phyloP scores from a whole-genome alignment of 2,113 vertebrate genomes.

The Oreocharis arfaki region DNA sequence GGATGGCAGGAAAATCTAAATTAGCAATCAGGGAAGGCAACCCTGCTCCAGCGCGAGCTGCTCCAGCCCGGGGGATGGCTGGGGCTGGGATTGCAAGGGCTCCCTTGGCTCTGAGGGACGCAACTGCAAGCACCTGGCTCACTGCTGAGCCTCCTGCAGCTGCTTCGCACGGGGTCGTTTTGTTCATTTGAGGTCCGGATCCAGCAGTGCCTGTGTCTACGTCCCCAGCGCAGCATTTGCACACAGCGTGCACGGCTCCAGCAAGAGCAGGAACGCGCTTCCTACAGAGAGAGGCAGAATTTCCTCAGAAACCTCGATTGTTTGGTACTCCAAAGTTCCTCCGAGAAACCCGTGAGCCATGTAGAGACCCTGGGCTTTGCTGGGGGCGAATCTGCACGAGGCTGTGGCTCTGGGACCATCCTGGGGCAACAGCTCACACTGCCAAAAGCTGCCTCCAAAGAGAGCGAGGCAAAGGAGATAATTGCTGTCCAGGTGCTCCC shows the following conservation, averaged over 20 bases:
- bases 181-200: fast-evolving
- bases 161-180: background rate
- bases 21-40: constrained; percentile 75
- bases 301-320: background rate
- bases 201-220: fast-evolving
- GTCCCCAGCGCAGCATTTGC: background rate
- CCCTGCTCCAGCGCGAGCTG: constrained; percentile 31
- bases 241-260: fast-evolving
- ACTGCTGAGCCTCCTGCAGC: fast-evolving
- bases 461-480: background rate
- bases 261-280: fast-evolving
- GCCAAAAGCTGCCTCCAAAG: background rate
- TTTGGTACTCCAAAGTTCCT: background rate
- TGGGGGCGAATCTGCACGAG: fast-evolving
- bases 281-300: background rate
- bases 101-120: background rate
- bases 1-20: constrained; percentile 75
- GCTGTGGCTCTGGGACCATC: background rate
- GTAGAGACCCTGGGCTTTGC: background rate
- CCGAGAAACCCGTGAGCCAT: fast-evolving
- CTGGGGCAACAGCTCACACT: fast-evolving
- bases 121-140: background rate
- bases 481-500: background rate
- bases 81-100: background rate
- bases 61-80: background rate